Evolutionary conservation across 2,888 invertebrate species (phyloP).

Genomic region (Dermolepida albohirtum): DNA sequence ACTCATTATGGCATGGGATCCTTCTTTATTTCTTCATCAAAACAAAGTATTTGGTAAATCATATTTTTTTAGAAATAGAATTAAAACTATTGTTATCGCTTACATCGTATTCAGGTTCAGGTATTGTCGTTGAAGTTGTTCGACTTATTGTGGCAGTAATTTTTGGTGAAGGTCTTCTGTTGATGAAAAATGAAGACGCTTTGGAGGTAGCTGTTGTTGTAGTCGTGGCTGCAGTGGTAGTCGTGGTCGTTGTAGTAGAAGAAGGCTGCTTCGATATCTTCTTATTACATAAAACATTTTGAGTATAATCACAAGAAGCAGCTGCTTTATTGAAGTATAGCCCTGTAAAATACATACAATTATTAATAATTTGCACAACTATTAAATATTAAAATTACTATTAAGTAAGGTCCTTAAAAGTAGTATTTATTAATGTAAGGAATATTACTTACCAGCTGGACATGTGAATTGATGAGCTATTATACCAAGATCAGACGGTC

Average conservation of each 20-base stretch:
- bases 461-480: conserved; percentile 94
- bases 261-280: conserved; percentile 67
- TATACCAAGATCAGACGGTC: conserved; percentile 88
- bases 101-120: conserved; percentile 58
- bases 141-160: conserved; percentile 63
- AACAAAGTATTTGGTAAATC: no score
- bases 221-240: conserved; percentile 60
- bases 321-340: conserved; percentile 91
- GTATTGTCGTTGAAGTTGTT: conserved; percentile 59
- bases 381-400: background rate
- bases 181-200: conserved; percentile 62
- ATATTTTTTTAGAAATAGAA: no score
- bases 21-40: no score
- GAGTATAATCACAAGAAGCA: conserved; percentile 91
- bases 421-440: background rate
- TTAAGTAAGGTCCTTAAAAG: background rate
- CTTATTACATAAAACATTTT: conserved; percentile 86
- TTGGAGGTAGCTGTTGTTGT: conserved; percentile 67
- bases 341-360: conserved; percentile 67
- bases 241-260: conserved; percentile 65
- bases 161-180: conserved; percentile 58
- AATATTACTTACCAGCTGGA: conserved; percentile 76
- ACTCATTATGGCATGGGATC: no score
- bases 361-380: background rate
- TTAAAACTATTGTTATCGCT: conserved; percentile 25